These are phyloP conservation scores for Irena cyanogastra DNA, from an alignment of 2,113 vertebrate genomes.

Conservation along the genomic window DNA sequence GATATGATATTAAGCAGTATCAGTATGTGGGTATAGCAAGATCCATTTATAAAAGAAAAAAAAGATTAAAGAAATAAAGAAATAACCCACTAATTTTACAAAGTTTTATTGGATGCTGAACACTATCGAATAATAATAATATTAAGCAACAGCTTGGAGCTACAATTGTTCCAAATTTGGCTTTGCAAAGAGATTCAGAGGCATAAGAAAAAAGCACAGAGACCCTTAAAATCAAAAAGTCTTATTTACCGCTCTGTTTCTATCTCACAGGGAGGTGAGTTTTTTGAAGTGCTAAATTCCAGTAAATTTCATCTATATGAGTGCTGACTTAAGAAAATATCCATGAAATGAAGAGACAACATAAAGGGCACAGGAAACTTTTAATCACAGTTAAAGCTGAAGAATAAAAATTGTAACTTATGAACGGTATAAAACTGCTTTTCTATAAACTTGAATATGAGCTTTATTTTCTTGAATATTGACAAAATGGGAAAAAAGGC, in stretches of 20 bases:
- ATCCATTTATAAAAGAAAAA: not conserved
- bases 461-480: not conserved
- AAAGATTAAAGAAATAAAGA: not conserved
- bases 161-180: not conserved
- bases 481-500: not conserved
- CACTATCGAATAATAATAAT: not conserved
- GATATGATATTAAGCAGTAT: not conserved
- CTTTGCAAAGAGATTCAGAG: not conserved
- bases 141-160: not conserved
- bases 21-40: not conserved
- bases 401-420: not conserved
- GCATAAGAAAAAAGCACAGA: not conserved
- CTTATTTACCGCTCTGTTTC: not conserved
- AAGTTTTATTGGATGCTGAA: not conserved
- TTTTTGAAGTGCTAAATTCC: not conserved
- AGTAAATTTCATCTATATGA: not conserved
- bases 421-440: not conserved
- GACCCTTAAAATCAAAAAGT: not conserved
- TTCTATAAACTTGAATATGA: not conserved
- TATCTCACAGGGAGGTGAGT: not conserved
- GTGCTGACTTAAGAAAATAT: not conserved
- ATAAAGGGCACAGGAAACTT: not conserved
- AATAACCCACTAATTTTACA: not conserved
- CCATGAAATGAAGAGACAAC: not conserved
- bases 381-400: not conserved